Percentiles rank a stretch among this genome's conserved stretches.
These are phyloP conservation scores for Pituophis catenifer DNA, from an alignment of 2,113 vertebrate genomes.

Conservation along the genomic window DNA sequence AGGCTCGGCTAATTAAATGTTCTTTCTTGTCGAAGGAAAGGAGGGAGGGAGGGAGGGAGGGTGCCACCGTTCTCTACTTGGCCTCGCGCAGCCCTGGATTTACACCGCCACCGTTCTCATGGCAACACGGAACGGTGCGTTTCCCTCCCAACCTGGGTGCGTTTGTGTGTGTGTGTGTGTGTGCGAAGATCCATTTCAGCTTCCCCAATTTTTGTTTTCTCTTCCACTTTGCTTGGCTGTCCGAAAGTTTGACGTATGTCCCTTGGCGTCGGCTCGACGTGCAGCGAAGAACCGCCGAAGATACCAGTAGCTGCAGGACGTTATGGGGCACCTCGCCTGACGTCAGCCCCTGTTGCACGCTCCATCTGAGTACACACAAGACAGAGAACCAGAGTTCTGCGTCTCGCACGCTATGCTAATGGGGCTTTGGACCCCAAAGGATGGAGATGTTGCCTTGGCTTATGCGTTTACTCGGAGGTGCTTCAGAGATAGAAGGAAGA, in stretches of 20 bases:
- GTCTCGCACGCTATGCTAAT: neutral
- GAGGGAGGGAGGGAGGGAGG: neutral
- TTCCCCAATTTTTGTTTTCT: neutral
- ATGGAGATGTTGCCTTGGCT: neutral
- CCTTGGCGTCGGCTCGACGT: neutral
- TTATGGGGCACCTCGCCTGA: neutral
- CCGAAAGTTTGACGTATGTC: neutral
- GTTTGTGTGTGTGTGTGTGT: neutral
- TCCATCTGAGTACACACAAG: neutral
- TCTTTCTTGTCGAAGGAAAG: neutral
- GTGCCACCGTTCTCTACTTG: neutral
- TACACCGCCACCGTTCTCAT: neutral
- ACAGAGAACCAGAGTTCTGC: neutral
- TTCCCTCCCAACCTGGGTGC: neutral
- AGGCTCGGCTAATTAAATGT: neutral
- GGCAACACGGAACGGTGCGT: neutral
- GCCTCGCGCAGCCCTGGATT: neutral
- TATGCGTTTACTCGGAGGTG: neutral
- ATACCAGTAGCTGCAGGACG: neutral
- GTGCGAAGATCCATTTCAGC: neutral
- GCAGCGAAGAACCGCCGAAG: fast-evolving
- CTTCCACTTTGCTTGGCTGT: neutral
- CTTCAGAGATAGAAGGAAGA: neutral
- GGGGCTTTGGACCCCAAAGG: neutral
- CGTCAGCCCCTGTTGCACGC: neutral